A percentile compares a stretch with the other conserved stretches of the same genome.
Evolutionary conservation across 1,140 invertebrate species (phyloP).

Genomic region (Plutomurus gul): DNA sequence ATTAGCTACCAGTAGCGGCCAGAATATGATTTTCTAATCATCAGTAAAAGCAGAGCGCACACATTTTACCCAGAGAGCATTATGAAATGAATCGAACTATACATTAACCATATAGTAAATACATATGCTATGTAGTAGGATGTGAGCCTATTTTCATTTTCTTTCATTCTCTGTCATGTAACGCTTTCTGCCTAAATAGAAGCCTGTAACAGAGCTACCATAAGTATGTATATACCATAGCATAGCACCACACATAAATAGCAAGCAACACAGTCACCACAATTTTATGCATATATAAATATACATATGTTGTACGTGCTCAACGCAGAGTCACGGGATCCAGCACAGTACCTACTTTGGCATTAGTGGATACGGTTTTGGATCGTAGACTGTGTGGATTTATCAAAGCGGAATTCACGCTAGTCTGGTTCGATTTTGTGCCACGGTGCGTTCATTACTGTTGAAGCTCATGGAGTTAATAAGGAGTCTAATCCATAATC

Average conservation of each 20-base stretch:
- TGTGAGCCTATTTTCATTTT: neutral
- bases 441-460: constrained; percentile 12
- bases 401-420: constrained; percentile 26
- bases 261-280: no score
- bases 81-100: constrained; percentile 19
- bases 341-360: no score
- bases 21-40: constrained; percentile 28
- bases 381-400: neutral
- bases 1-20: neutral
- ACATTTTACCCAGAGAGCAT: constrained; percentile 5
- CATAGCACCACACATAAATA: no score
- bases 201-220: neutral
- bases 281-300: no score
- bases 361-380: no score
- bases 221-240: neutral
- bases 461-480: constrained; percentile 17
- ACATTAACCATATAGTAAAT: no score
- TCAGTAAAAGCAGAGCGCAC: neutral
- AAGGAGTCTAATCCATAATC: constrained; percentile 18
- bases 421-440: constrained; percentile 15
- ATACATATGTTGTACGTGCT: no score
- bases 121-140: no score
- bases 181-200: neutral
- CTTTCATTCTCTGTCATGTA: neutral
- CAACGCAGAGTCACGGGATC: no score